Evolutionary conservation across 2,888 invertebrate genomes (phyloP).

Genomic region (Agapostemon virescens): DNA sequence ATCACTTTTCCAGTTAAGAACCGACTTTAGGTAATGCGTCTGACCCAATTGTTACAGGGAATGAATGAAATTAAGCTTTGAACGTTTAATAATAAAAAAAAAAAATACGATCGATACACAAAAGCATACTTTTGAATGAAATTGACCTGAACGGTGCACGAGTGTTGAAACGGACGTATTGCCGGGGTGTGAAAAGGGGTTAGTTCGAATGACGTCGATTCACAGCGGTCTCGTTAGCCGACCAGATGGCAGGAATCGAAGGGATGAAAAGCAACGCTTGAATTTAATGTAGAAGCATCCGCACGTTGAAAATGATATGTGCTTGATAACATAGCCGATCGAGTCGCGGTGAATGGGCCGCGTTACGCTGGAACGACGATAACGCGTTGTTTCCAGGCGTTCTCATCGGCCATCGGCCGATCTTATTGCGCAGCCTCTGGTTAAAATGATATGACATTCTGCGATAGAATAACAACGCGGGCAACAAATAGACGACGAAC

Average conservation of each 20-base stretch:
- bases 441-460: conserved; percentile 59
- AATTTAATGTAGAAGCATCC: conserved; percentile 26
- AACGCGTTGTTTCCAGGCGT: conserved; percentile 34
- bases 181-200: not conserved
- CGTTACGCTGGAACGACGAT: conserved; percentile 47
- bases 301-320: conserved; percentile 61
- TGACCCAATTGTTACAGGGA: not conserved
- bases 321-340: conserved; percentile 37
- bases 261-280: conserved; percentile 13
- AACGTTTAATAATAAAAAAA: not conserved
- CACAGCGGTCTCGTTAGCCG: conserved; percentile 15
- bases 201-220: conserved; percentile 5
- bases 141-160: not conserved
- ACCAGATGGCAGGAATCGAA: not conserved
- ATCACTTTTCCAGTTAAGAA: not conserved
- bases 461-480: conserved; percentile 60
- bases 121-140: not conserved
- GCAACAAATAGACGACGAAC: conserved; percentile 55
- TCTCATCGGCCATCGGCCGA: conserved; percentile 24
- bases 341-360: conserved; percentile 30
- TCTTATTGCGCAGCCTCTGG: conserved; percentile 51
- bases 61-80: not conserved
- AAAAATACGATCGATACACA: not conserved
- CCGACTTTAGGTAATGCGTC: not conserved
- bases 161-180: not conserved